These are phyloP conservation scores for Aproaerema taeniolella DNA, from an alignment of 2,888 invertebrate genomes.

Conservation along the genomic window DNA sequence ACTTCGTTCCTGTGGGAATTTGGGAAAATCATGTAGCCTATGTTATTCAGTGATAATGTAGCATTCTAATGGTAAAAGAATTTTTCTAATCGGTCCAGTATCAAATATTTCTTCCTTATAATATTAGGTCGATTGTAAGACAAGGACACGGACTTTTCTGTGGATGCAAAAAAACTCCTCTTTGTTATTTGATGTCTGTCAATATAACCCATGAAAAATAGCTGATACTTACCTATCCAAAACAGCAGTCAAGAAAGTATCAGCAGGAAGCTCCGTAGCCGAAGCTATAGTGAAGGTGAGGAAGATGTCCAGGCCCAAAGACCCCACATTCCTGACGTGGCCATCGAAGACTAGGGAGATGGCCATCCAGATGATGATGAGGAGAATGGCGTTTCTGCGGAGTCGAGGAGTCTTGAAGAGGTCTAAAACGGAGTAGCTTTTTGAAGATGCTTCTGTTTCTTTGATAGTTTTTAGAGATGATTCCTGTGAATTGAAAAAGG, in stretches of 20 bases:
- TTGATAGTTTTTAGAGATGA: conserved; percentile 82
- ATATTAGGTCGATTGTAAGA: too few relatives aligned
- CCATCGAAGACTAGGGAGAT: conserved; percentile 92
- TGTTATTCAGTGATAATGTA: too few relatives aligned
- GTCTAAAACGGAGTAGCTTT: conserved; percentile 87
- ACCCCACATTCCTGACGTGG: conserved; percentile 91
- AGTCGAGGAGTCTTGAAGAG: conserved; percentile 88
- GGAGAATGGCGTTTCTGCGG: conserved; percentile 84
- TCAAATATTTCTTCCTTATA: too few relatives aligned
- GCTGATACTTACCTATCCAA: conserved; percentile 78
- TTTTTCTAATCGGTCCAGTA: too few relatives aligned
- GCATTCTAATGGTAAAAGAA: too few relatives aligned
- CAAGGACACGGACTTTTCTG: too few relatives aligned
- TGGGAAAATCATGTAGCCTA: too few relatives aligned
- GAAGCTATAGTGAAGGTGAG: conserved; percentile 90
- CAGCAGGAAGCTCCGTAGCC: conserved; percentile 90
- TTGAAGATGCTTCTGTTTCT: conserved; percentile 83
- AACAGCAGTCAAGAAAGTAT: conserved; percentile 86
- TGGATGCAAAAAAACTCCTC: too few relatives aligned
- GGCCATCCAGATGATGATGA: conserved; percentile 93
- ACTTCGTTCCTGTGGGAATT: too few relatives aligned
- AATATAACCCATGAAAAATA: too few relatives aligned
- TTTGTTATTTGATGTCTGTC: too few relatives aligned
- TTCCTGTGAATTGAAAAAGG: conserved; percentile 51
- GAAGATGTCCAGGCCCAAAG: conserved; percentile 89